Percentiles rank a stretch among this genome's conserved stretches.
Evolutionary conservation across 2,888 invertebrate species (phyloP).

Genomic region (Cynaeus angustus): DNA sequence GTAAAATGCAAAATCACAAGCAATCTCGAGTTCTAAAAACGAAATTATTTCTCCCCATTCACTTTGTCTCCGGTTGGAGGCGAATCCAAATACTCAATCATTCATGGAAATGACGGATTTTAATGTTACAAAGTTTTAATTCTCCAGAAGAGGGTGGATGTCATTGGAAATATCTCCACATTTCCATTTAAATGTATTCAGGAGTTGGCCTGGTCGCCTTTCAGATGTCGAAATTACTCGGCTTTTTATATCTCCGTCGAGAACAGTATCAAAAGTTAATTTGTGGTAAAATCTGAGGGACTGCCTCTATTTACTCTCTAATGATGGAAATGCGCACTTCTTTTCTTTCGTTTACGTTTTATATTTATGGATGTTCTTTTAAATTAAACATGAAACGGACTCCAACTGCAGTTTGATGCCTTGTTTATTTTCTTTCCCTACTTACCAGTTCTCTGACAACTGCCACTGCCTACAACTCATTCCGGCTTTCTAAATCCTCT

Average conservation of each 20-base stretch:
- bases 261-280: conserved; percentile 72
- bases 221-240: conserved; percentile 68
- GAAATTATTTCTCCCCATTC: conserved; percentile 68
- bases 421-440: conserved; percentile 51
- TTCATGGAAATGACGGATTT: conserved; percentile 72
- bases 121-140: conserved; percentile 71
- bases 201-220: conserved; percentile 53
- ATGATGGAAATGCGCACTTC: conserved; percentile 68
- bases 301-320: conserved; percentile 68
- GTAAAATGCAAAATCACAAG: conserved; percentile 70
- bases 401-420: conserved; percentile 47
- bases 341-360: conserved; percentile 64
- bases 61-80: conserved; percentile 63
- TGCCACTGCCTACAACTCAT: conserved; percentile 43
- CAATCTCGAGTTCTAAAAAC: conserved; percentile 68
- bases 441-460: conserved; percentile 41
- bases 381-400: conserved; percentile 60
- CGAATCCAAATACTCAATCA: conserved; percentile 70
- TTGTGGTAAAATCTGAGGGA: conserved; percentile 71
- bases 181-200: conserved; percentile 72
- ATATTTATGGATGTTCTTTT: conserved; percentile 65
- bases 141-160: conserved; percentile 62
- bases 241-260: conserved; percentile 72
- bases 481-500: conserved; percentile 26
- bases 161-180: conserved; percentile 69